phyloP scores from a whole-genome alignment of 2,888 invertebrate species.

The Cheilosia pagana region DNA sequence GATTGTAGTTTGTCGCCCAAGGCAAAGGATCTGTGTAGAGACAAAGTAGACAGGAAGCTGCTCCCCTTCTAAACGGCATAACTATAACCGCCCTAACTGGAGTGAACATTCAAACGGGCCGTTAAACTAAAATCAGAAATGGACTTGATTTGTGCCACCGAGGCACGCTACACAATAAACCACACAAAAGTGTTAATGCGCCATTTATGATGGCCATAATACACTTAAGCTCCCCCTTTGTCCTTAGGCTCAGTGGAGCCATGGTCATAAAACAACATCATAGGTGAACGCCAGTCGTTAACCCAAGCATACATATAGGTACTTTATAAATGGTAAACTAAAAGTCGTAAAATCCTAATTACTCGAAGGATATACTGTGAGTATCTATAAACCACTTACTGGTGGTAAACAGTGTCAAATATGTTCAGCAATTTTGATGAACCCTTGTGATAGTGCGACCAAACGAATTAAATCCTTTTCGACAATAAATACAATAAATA shows the following conservation, averaged over 20 bases:
- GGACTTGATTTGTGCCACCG: slow-evolving; percentile 9
- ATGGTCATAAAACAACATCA: slow-evolving; percentile 34
- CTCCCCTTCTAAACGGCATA: not conserved
- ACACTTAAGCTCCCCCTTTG: slow-evolving; percentile 2
- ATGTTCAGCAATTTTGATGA: not conserved
- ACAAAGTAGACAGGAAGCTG: not conserved
- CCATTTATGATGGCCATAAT: slow-evolving; percentile 42
- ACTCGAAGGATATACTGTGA: not conserved
- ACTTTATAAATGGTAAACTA: slow-evolving; percentile 28
- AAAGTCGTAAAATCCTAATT: slow-evolving; percentile 42
- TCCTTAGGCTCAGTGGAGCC: slow-evolving; percentile 1
- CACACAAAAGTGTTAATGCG: slow-evolving; percentile 39
- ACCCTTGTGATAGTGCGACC: not conserved
- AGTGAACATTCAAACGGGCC: not conserved
- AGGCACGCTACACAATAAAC: slow-evolving; percentile 39
- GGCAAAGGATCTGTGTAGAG: too few species aligned
- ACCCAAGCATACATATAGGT: slow-evolving; percentile 19
- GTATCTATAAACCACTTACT: not conserved
- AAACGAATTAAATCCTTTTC: not conserved
- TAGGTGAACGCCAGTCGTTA: slow-evolving; percentile 41
- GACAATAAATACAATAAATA: not conserved
- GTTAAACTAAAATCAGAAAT: slow-evolving; percentile 2
- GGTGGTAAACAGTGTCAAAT: not conserved
- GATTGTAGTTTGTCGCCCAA: too few species aligned
- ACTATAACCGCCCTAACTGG: not conserved